A percentile compares a stretch with the other conserved stretches of the same genome.
phyloP scores from a whole-genome alignment of 2,888 invertebrate genomes.

The Scaptomyza flava region DNA sequence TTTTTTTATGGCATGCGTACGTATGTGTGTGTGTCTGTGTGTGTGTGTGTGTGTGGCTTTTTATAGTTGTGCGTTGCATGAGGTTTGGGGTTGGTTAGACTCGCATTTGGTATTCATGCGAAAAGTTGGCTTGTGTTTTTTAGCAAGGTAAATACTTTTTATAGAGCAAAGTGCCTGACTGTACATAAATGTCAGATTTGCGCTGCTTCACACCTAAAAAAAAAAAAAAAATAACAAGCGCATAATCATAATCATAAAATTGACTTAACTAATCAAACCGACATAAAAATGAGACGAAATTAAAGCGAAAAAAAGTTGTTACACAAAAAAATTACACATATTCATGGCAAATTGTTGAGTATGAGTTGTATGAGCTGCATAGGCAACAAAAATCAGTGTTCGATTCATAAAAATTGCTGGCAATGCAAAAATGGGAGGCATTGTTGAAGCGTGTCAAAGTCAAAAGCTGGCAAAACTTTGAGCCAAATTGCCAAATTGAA shows the following conservation, averaged over 20 bases:
- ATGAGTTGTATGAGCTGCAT: neutral
- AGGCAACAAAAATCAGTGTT: slow-evolving; percentile 65
- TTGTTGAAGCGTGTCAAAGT: slow-evolving; percentile 59
- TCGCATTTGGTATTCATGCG: slow-evolving; percentile 70
- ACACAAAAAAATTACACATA: slow-evolving; percentile 66
- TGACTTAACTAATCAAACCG: slow-evolving; percentile 74
- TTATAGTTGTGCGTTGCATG: slow-evolving; percentile 24
- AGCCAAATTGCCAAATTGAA: slow-evolving; percentile 78
- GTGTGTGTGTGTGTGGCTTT: slow-evolving; percentile 8
- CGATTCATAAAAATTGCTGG: slow-evolving; percentile 72
- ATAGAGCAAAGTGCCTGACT: slow-evolving; percentile 50
- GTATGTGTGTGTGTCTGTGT: neutral
- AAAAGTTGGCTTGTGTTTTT: slow-evolving; percentile 62
- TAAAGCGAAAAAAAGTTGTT: slow-evolving; percentile 31
- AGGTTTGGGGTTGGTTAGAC: slow-evolving; percentile 40
- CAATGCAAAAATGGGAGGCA: slow-evolving; percentile 56
- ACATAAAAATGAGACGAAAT: slow-evolving; percentile 45
- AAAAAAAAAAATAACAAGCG: slow-evolving; percentile 11
- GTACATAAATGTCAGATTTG: slow-evolving; percentile 40
- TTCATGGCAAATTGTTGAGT: slow-evolving; percentile 54
- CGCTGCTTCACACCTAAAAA: slow-evolving; percentile 1
- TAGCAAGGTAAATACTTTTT: slow-evolving; percentile 15
- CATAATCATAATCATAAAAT: slow-evolving; percentile 69
- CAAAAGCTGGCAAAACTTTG: slow-evolving; percentile 65
- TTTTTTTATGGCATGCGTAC: neutral